Evolutionary conservation across 2,888 invertebrate genomes (phyloP), one percentile per base, ranked within the genome.

Genomic region (Rhopalosiphum nymphaeae): DNA sequence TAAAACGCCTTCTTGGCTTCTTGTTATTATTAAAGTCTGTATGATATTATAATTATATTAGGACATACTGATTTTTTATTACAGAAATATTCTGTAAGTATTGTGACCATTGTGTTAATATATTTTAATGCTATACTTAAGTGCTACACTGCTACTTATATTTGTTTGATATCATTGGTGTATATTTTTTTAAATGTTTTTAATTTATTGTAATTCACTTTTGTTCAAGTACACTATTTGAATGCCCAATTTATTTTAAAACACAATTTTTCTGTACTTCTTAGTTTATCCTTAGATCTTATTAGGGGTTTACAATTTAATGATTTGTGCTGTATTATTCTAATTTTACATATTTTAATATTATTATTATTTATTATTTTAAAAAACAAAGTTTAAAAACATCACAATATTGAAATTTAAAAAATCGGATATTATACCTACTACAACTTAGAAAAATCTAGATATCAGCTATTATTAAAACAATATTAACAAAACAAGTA

Each of bases 61-160:
- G 57, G 46, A 91, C 85, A 92, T 92, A 87, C 87, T 87, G 87
- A 87, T 87, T 67, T 92, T 92, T 5, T 53, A 49, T 42, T 10
- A 92, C 36, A 49, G 91, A 91, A 91, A 87, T 61, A 87, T 61
- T 44, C 16, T 85, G 11, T 91, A 11, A 56, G 29, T 29, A 61
- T 61, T 67, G 16, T 67, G 67, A 56, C 26, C 29, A 61, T 61
- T 67, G 67, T 67, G 67, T 67, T 16, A n/a, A 67, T 67, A 67
- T 67, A n/a, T n/a, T 67, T 67, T n/a, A n/a, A n/a, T n/a, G n/a
- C n/a, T n/a, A 11, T 61, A 67, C 16, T 16, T n/a, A n/a, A 29
- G 16, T 67, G 29, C 16, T 67, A 67, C n/a, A 29, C 5, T 67
- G 29, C 16, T 67, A 67, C n/a, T 13, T 13, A n/a, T n/a, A n/a